Conservation (phyloP, 2,113 vertebrate genomes). For the Nothocercus julius region DNA sequence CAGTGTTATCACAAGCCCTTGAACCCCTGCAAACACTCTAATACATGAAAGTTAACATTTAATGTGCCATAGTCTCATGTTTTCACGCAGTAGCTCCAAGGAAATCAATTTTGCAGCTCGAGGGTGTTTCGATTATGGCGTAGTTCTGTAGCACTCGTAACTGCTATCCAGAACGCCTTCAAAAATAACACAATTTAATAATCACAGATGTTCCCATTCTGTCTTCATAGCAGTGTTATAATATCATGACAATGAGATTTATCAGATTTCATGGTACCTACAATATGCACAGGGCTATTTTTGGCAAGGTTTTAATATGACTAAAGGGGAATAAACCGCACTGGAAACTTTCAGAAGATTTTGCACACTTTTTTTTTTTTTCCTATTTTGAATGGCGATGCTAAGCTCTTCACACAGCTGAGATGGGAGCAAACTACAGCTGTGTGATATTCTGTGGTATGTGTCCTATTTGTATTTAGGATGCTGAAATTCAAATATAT, state of each 20-base stretch:
- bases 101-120: conserved; percentile 60
- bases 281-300: neutral
- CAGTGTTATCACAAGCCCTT: conserved; percentile 8
- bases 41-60: conserved; percentile 55
- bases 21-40: neutral
- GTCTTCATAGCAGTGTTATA: conserved; percentile 52
- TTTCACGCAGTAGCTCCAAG: conserved; percentile 28
- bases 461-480: neutral
- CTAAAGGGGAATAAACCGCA: conserved; percentile 19
- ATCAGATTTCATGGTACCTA: conserved; percentile 53
- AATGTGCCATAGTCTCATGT: conserved; percentile 22
- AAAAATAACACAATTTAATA: conserved; percentile 69
- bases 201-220: conserved; percentile 63
- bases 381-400: neutral
- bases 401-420: neutral
- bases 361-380: neutral
- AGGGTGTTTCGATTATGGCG: conserved; percentile 39
- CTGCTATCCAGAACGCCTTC: conserved; percentile 39
- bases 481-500: neutral
- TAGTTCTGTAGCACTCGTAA: conserved; percentile 33
- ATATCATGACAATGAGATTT: conserved; percentile 62
- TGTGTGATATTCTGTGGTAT: neutral
- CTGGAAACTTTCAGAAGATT: conserved; percentile 18
- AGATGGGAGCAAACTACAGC: neutral
- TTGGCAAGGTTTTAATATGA: conserved; percentile 12